Base-by-base conservation (phyloP, 1,140 invertebrate genomes). In the Atta texana region DNA sequence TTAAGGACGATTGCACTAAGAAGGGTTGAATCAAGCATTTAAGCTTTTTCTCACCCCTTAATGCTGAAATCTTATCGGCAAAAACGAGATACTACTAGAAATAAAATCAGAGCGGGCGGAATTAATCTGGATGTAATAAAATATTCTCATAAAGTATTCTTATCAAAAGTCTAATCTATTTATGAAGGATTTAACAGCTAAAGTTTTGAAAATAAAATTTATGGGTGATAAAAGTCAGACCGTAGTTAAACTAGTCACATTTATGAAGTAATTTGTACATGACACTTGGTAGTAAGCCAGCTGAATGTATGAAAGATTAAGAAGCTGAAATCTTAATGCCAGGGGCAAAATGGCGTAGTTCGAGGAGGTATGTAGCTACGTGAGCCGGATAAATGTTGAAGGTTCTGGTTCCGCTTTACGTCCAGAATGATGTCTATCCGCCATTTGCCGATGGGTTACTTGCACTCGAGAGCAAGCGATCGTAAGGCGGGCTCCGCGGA, bases 361-460 rank as follows among this genome's bases (percentile, higher is more conserved):
- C 63, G 49, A 24, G 39, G 68, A 14, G n/a, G 31, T 34, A 72
- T 59, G 66, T 59, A 61, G 39, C 80, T 74, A 82, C 55, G 80
- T 84, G 69, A 84, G 69, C 69, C 24, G 80, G 80, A 84, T 84
- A 84, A 84, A 84, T 39, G 69, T 31, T 61, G 28, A 74, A 63
- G 55, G 80, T 61, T 75, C 72, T 18, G 64, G 49, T 69, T 71
- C 77, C n/a, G 66, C 31, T 61, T 84, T 74, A 61, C 69, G 24
- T 74, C 39, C 57, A 44, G 80, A 24, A 84, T 84, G 69, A 84
- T 75, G 69, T 75, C 77, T 81, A 81, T 81, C 80, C 80, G 39
- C 69, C 80, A 84, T 84, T 84, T 84, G 80, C 80, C 44, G 80
- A 51, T 61, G 24, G 55, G 69, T 57, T 63, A 39, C 55, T 49